Evolutionary conservation across 2,113 vertebrate species (phyloP).

Genomic region (Tringa solitaria): DNA sequence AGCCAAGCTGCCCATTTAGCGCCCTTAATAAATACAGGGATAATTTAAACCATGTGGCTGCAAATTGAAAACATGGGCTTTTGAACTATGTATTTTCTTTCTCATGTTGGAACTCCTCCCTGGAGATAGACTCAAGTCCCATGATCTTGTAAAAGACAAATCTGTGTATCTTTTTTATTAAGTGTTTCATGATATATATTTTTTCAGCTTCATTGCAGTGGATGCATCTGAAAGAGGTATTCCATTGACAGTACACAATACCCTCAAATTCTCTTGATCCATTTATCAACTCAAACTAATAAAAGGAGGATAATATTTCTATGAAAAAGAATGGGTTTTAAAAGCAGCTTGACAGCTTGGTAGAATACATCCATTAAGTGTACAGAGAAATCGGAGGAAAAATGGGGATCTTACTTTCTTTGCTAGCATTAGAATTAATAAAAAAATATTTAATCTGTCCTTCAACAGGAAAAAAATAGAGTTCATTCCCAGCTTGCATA

Average conservation of each 20-base stretch:
- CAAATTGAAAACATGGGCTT: conserved; percentile 92
- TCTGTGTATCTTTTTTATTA: conserved; percentile 77
- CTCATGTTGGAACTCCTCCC: conserved; percentile 87
- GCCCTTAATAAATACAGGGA: conserved; percentile 89
- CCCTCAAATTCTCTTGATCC: conserved; percentile 44
- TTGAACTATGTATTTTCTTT: conserved; percentile 89
- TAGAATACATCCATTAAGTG: conserved; percentile 41
- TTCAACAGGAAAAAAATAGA: conserved; percentile 49
- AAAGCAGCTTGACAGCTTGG: conserved; percentile 50
- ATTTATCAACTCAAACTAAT: conserved; percentile 73
- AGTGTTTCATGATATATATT: conserved; percentile 67
- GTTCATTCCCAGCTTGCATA: conserved; percentile 54
- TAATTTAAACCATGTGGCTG: conserved; percentile 91
- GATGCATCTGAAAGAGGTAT: conserved; percentile 55
- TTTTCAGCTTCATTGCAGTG: conserved; percentile 48
- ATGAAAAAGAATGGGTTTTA: conserved; percentile 49
- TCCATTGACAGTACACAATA: conserved; percentile 41
- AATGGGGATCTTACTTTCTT: conserved; percentile 41
- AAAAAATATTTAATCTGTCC: conserved; percentile 52
- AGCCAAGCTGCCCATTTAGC: conserved; percentile 76
- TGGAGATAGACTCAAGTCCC: conserved; percentile 86
- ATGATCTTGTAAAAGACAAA: conserved; percentile 79
- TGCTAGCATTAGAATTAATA: conserved; percentile 54
- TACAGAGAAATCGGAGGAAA: conserved; percentile 10
- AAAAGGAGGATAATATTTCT: conserved; percentile 64